Evolutionary conservation across 2,888 invertebrate genomes (phyloP).

Genomic region (Andrena minutula): DNA sequence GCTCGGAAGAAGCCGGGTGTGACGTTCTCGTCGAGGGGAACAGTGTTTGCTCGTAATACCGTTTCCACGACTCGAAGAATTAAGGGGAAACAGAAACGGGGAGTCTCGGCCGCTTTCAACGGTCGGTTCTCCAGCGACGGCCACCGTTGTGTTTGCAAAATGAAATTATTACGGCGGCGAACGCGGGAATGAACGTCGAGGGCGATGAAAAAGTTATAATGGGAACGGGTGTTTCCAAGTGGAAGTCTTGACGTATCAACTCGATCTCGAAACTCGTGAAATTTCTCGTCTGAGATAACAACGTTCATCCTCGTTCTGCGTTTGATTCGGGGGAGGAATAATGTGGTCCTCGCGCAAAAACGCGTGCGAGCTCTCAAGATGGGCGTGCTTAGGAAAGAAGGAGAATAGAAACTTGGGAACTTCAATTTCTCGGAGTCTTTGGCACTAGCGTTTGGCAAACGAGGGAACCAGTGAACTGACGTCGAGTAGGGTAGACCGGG

Average conservation of each 20-base stretch:
- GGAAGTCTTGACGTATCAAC: not conserved
- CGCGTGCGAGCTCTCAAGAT: not conserved
- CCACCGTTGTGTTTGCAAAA: constrained; percentile 3
- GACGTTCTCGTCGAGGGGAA: constrained; percentile 10
- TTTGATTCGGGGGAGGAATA: constrained; percentile 26
- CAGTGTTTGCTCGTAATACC: constrained; percentile 16
- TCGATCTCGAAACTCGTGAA: not conserved
- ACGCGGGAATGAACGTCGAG: not conserved
- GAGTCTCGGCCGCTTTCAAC: constrained; percentile 6
- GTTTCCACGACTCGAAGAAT: not conserved
- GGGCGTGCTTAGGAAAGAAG: constrained; percentile 3
- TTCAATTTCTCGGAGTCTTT: not conserved
- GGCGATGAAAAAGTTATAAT: constrained; percentile 10
- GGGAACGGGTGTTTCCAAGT: not conserved
- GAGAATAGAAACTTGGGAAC: not conserved
- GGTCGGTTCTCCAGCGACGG: not conserved
- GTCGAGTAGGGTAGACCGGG: too few relatives aligned
- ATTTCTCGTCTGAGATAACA: constrained; percentile 12
- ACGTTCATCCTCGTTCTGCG: constrained; percentile 12
- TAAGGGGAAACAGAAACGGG: not conserved
- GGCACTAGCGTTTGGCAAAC: too few relatives aligned
- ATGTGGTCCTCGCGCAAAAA: not conserved
- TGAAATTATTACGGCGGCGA: constrained; percentile 4
- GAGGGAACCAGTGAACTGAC: too few relatives aligned
- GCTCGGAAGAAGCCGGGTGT: constrained; percentile 4